Evolutionary conservation across 2,888 invertebrate species (phyloP), one percentile per base, ranked within the genome.

Genomic region (Amiota minor): DNA sequence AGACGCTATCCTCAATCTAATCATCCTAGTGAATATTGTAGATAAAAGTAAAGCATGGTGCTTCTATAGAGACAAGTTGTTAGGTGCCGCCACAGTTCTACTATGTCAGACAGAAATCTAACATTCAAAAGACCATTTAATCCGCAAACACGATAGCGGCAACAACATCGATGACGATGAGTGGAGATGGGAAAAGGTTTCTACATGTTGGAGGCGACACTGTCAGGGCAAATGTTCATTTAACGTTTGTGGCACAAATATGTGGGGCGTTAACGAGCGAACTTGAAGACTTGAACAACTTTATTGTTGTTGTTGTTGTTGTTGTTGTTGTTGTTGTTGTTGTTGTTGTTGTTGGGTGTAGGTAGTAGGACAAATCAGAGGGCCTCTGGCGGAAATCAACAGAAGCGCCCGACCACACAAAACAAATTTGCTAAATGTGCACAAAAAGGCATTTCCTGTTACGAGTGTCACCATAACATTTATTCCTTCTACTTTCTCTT

Each of bases 41-140:
- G 35, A 35, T 35, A 35, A 35, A 35, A 35, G 35, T 20, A 59
- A 18, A 59, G 59, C 59, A 59, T 16, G 11, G 20, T 59, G 65
- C 46, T 47, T 18, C 20, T 47, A 35, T 23, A 47, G 67, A 67
- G 16, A 47, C 12, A 18, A n/a, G 65, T 18, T 23, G 50, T 50
- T 20, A 68, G 67, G 23, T 68, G 67, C 20, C 20, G 59, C 59
- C 59, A 14, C 53, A 53, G 35, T 35, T 6, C 6, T 35, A 35
- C 62, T 14, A 65, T 65, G 65, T 49, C 65, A 65, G 65, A 68
- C 67, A 68, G 59, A 59, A 68, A 23, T 23, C 67, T 68, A 53
- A 68, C 67, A 68, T 68, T 53, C 50, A 53, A 68, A 68, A 68
- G 67, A 68, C 67, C 67, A 68, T 68, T 68, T 68, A 68, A 68